Evolutionary conservation across 2,113 vertebrate genomes (phyloP), one percentile per base, ranked within the genome.

Genomic region (Procavia capensis): DNA sequence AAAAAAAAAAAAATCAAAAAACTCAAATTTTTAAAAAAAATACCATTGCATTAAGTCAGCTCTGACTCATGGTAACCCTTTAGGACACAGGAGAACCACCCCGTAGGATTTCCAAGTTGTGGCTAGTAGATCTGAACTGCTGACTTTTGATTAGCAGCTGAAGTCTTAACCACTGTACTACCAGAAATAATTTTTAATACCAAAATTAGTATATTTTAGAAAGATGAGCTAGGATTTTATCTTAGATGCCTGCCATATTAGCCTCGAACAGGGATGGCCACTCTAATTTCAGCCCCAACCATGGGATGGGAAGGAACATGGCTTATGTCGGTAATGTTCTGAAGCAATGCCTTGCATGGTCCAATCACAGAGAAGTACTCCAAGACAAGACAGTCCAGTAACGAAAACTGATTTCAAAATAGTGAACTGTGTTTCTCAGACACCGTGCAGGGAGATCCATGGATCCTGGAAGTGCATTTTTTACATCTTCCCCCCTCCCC

Each of bases 401-500:
- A 45, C 3, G 41, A 88, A 78, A 86, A 54, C 36, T 47, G 72
- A 25, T 68, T 75, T 29, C 45, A 47, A 84, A 63, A 41, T 47
- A 75, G 10, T 3, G 8, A 86, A 57, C 64, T 20, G 43, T 8
- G 11, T 54, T 91, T 83, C 85, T 70, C 66, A 72, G 34, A 81
- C 27, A 25, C 10, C 31, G 14, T 78, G 7, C 45, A 25, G 2
- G 64, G 31, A 66, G 47, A 10, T 57, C 10, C 0, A 1, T 6
- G 59, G 31, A 54, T 57, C 7, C 9, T 61, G 2, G 36, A 70
- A 47, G 25, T 9, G 9, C 20, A 29, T 27, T 11, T 50, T 63
- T 27, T 10, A 25, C n/a, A 3, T 10, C n/a, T n/a, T n/a, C n/a
- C n/a, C 29, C 2, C 6, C 20, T 11, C 27, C 2, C 5, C 20